phyloP scores from a whole-genome alignment of 92 coral and sea anemone species.

The Parazoanthus swiftii region DNA sequence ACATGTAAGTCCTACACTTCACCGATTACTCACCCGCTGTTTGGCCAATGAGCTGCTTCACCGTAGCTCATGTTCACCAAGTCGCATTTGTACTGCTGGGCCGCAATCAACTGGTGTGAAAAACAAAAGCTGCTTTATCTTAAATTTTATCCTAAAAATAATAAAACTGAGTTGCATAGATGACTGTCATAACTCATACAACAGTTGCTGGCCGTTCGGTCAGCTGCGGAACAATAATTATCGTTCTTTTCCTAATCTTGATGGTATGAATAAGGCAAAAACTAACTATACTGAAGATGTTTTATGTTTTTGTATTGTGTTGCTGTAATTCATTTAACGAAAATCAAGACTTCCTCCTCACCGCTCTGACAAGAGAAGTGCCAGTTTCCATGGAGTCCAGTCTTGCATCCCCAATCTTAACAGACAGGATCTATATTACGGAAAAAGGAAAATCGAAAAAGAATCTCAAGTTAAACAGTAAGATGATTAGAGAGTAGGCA shows the following conservation, averaged over 20 bases:
- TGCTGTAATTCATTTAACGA: background rate
- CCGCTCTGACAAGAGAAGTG: conserved; percentile 91
- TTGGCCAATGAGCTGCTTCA: conserved; percentile 97
- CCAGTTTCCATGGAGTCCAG: conserved; percentile 98
- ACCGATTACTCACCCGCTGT: conserved; percentile 75
- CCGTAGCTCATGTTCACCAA: conserved; percentile 98
- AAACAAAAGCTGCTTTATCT: background rate
- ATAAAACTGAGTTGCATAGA: no score
- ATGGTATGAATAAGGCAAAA: background rate
- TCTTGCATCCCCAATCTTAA: conserved; percentile 94
- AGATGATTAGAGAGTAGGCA: no score
- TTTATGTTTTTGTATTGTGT: background rate
- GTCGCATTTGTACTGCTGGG: conserved; percentile 89
- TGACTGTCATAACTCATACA: background rate
- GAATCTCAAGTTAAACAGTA: background rate
- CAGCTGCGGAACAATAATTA: background rate
- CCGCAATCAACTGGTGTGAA: conserved; percentile 76
- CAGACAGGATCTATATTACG: conserved; percentile 71
- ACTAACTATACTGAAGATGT: no score
- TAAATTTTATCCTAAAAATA: background rate
- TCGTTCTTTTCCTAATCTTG: background rate
- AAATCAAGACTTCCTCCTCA: conserved; percentile 30
- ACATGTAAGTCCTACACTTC: no score
- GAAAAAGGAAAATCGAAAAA: background rate
- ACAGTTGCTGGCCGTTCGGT: background rate